Percentiles rank a stretch among this genome's conserved stretches.
Evolutionary conservation across 2,888 invertebrate genomes (phyloP).

Genomic region (Trissonchulus sp.): DNA sequence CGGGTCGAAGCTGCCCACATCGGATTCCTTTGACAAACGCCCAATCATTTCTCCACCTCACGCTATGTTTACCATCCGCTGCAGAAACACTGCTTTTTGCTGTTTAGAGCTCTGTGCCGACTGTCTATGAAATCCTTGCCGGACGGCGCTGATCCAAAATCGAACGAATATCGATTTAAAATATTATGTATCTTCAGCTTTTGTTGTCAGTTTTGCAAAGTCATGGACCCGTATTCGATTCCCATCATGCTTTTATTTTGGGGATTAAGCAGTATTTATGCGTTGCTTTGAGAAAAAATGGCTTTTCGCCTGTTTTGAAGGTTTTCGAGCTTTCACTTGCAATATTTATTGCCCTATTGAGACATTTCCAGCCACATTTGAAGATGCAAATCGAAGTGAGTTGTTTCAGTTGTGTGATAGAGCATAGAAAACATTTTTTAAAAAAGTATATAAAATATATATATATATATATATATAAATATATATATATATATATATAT

Average conservation of each 20-base stretch:
- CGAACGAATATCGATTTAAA: conserved; percentile 91
- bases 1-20: not conserved
- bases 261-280: conserved; percentile 98
- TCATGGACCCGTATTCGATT: conserved; percentile 78
- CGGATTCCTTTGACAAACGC: not conserved
- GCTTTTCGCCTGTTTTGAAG: conserved; percentile 92
- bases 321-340: conserved; percentile 95
- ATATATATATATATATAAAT: too few species aligned
- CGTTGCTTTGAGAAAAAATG: conserved; percentile 94
- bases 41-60: not conserved
- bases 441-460: too few species aligned
- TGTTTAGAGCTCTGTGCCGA: conserved; percentile 94
- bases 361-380: conserved; percentile 92
- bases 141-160: conserved; percentile 92
- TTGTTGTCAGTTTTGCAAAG: conserved; percentile 90
- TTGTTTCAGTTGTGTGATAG: not conserved
- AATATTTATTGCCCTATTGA: conserved; percentile 87
- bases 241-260: conserved; percentile 90
- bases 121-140: conserved; percentile 96
- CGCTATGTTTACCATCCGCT: conserved; percentile 75
- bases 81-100: conserved; percentile 96
- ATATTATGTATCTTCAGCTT: conserved; percentile 87
- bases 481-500: too few species aligned
- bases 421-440: too few species aligned
- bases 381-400: conserved; percentile 96